Evolutionary conservation across 2,113 vertebrate genomes (phyloP), one percentile per base, ranked within the genome.

Genomic region (Chloropsis hardwickii): DNA sequence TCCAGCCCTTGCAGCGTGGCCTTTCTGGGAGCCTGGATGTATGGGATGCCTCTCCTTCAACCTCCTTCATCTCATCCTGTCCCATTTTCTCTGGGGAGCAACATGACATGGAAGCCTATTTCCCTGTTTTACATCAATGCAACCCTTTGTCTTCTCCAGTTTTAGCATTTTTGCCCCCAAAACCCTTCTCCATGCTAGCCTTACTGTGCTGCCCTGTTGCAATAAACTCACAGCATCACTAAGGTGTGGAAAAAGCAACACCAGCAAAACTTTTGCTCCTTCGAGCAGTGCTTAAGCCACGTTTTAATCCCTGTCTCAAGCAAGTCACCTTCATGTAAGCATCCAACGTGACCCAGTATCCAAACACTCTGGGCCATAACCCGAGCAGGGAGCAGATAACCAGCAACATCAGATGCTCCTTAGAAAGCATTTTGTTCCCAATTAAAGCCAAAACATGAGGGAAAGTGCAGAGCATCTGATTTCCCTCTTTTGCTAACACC

Each of bases 381-480:
- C 13, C 1, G 54, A 73, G 70, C 3, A 1, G 50, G 40, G 61
- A 58, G 58, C 67, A 81, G 85, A 90, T 53, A 96, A 81, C 79
- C 60, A 71, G 60, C 20, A 64, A 27, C 60, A 72, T 96, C 90
- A 71, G 88, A 81, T 74, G 64, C 82, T 88, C 42, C 85, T 95
- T 61, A 78, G 76, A 67, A 90, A 93, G 90, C 64, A 13, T 94
- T 96, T 94, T 73, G 60, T 64, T 92, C 56, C 20, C 1, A 3
- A 81, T 95, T 84, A 95, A 90, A 95, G 67, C 64, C 37, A 39
- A 82, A 92, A 78, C 60, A 33, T 6, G 72, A 94, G 53, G 72
- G 82, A 86, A 94, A 96, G 82, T 33, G 60, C 85, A 42, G 94
- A 90, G 76, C 92, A 42, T 92, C 88, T 93, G 95, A 94, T 83